These are phyloP conservation scores for Leucosticte australis DNA, from an alignment of 2,113 vertebrate species.

Conservation along the genomic window DNA sequence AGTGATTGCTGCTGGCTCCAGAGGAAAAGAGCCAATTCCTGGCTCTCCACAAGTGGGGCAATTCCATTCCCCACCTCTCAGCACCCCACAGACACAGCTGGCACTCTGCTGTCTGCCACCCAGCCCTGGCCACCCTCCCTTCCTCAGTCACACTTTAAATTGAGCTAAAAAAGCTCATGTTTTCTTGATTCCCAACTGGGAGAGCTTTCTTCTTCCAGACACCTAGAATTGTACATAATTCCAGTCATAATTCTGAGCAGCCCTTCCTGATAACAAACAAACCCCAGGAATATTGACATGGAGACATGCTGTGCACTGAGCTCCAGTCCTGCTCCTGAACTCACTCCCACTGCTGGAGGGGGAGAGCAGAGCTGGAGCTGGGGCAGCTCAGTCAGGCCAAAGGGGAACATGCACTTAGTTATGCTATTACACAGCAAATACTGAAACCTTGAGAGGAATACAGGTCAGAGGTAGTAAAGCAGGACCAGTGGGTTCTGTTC, in stretches of 20 bases:
- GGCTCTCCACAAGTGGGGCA: neutral
- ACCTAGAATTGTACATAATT: neutral
- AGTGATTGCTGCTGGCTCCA: neutral
- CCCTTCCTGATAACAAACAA: neutral
- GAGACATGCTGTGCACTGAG: neutral
- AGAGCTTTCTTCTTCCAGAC: neutral
- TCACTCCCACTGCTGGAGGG: fast-evolving
- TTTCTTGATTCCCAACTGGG: neutral
- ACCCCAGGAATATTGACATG: neutral
- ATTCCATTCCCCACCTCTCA: neutral
- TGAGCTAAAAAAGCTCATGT: neutral
- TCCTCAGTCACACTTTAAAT: neutral
- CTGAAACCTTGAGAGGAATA: neutral
- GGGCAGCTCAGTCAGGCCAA: neutral
- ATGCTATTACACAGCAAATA: neutral
- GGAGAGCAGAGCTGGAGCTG: neutral
- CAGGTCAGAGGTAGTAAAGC: neutral
- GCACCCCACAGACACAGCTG: neutral
- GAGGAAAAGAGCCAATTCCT: neutral
- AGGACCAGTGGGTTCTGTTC: constrained; percentile 20
- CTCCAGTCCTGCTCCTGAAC: neutral
- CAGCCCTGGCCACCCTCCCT: neutral
- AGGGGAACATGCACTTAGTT: neutral
- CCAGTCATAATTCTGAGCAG: neutral
- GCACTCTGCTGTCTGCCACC: neutral